A percentile compares a stretch with the other conserved stretches of the same genome.
Evolutionary conservation across 2,797 vertebrate species (phyloP).

Genomic region (Hapalemur alaotrensis): DNA sequence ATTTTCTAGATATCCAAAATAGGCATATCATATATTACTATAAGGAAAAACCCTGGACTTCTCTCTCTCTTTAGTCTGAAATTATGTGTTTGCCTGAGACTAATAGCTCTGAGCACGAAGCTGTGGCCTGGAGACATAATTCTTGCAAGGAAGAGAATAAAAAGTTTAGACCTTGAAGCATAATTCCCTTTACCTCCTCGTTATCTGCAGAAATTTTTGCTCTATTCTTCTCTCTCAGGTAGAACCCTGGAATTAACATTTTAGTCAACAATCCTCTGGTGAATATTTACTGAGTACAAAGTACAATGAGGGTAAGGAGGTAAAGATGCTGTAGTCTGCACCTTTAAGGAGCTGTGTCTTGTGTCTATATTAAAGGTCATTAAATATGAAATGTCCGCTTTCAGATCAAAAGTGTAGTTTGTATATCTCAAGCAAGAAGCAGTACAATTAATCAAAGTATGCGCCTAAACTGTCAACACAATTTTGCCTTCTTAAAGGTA

Average conservation of each 20-base stretch:
- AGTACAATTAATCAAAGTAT: no score
- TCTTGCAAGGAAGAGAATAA: neutral
- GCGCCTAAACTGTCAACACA: no score
- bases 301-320: neutral
- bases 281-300: neutral
- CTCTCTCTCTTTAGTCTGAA: neutral
- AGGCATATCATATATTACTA: neutral
- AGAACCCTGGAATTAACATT: neutral
- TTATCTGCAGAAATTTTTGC: neutral
- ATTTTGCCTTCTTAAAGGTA: no score
- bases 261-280: neutral
- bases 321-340: neutral
- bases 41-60: neutral
- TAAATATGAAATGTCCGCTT: no score
- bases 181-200: neutral
- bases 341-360: neutral
- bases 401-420: no score
- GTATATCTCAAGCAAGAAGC: no score
- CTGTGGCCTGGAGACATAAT: neutral
- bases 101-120: constrained; percentile 23
- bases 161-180: neutral
- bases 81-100: neutral
- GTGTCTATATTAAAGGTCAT: neutral
- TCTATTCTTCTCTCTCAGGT: neutral
- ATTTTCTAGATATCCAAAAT: constrained; percentile 17